Base-by-base conservation (phyloP, 2,113 vertebrate genomes). In the Etia nguti region DNA sequence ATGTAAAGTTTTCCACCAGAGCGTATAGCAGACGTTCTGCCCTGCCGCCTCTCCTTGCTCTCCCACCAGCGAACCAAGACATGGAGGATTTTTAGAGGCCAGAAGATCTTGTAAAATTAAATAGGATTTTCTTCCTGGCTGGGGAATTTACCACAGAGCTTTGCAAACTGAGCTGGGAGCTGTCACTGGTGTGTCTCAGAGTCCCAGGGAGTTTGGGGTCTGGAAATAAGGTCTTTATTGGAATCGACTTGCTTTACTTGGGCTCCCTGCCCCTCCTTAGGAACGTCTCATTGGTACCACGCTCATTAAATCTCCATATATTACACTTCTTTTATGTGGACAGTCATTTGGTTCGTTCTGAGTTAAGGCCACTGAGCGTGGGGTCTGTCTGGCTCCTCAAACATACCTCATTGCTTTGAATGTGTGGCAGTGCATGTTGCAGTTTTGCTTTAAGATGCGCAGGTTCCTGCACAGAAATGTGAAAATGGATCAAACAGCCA, bases 41-140 rank as follows among this genome's bases (percentile, higher is more conserved):
- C 54, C 91, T 75, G 84, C 38, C 13, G 52, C 90, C 70, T 89
- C 87, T 88, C 57, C 79, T 55, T 31, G 52, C 79, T 89, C 81
- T 56, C 85, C 55, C 85, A 60, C 81, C 89, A 88, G 88, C 79
- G 62, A 92, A 90, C 90, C 88, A 88, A 86, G 87, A 94, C 93
- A 87, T 60, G 88, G 82, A 93, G 91, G 93, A 94, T 79, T 93
- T 90, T 94, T 89, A 89, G 88, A 91, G 94, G 91, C 93, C 93
- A 94, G 91, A 92, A 89, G 92, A 92, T 92, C 93, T 96, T 95
- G 95, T 96, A 95, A 96, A 97, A 95, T 95, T 93, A 95, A 96
- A 94, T 93, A 89, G 94, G 95, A 95, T 96, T 96, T 96, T 96
- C 95, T 95, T 92, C 93, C 92, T 94, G 94, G 92, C 93, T 86